Evolutionary conservation across 2,888 invertebrate genomes (phyloP).

Genomic region (Mayetiola destructor): DNA sequence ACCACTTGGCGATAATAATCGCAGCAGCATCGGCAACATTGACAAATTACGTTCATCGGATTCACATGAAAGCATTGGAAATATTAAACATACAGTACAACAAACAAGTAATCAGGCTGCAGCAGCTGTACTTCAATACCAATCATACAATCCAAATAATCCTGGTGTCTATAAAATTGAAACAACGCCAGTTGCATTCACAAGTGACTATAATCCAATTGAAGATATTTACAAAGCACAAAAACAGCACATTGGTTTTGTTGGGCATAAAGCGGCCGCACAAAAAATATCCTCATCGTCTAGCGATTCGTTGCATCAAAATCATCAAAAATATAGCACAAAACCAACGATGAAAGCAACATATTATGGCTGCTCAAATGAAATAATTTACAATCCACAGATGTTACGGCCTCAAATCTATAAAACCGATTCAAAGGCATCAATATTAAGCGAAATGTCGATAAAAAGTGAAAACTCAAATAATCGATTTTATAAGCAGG

Average conservation of each 20-base stretch:
- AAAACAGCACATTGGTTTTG: constrained; percentile 17
- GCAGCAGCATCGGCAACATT: not conserved
- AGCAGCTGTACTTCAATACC: constrained; percentile 31
- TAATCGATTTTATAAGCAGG: constrained; percentile 22
- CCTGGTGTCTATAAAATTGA: constrained; percentile 35
- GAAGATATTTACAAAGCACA: constrained; percentile 25
- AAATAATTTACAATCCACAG: not conserved
- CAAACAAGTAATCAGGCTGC: too few relatives aligned
- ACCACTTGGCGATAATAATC: not conserved
- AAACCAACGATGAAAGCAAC: constrained; percentile 11
- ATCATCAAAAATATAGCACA: constrained; percentile 25
- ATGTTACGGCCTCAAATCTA: constrained; percentile 25
- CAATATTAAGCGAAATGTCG: constrained; percentile 33
- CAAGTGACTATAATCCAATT: constrained; percentile 34
- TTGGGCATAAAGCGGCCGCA: constrained; percentile 22
- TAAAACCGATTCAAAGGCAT: constrained; percentile 34
- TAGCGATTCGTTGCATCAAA: constrained; percentile 32
- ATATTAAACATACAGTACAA: not conserved
- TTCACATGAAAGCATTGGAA: not conserved
- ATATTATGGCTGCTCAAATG: constrained; percentile 17
- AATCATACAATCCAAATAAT: constrained; percentile 35
- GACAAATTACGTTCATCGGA: not conserved
- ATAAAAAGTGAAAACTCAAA: constrained; percentile 30
- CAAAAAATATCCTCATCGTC: constrained; percentile 34
- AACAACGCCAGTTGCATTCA: constrained; percentile 35